Percentiles rank a stretch among this genome's conserved stretches.
Conservation (phyloP, 2,113 vertebrate species). For the Willisornis vidua region DNA sequence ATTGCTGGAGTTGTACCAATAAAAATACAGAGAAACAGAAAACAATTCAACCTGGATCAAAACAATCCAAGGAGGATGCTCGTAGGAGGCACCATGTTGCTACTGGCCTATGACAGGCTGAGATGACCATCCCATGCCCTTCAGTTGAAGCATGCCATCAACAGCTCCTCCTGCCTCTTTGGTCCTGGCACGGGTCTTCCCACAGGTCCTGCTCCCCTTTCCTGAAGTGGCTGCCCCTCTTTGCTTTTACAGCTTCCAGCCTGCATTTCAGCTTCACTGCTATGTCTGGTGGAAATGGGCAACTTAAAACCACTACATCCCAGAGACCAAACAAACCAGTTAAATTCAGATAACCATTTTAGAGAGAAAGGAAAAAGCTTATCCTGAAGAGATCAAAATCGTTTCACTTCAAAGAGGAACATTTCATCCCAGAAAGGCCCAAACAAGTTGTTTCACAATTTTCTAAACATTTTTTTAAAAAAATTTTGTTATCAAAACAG, state of each 20-base stretch:
- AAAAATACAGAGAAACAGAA: neutral
- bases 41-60: neutral
- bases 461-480: neutral
- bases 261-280: neutral
- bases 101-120: neutral
- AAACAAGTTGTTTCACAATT: conserved; percentile 36
- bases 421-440: neutral
- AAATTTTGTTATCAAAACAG: neutral
- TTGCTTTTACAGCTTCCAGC: neutral
- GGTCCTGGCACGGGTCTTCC: neutral
- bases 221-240: neutral
- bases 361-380: neutral
- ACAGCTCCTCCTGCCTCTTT: neutral
- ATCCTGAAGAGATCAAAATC: conserved; percentile 2
- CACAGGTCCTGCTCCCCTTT: neutral
- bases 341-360: neutral
- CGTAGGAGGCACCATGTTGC: fast-evolving
- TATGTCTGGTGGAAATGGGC: neutral
- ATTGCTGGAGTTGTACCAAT: neutral
- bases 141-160: neutral
- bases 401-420: conserved; percentile 33
- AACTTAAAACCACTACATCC: neutral
- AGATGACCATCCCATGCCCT: neutral
- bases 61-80: neutral
- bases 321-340: neutral